Base-by-base conservation (phyloP, 2,113 vertebrate genomes). In the Pelodiscus sinensis region DNA sequence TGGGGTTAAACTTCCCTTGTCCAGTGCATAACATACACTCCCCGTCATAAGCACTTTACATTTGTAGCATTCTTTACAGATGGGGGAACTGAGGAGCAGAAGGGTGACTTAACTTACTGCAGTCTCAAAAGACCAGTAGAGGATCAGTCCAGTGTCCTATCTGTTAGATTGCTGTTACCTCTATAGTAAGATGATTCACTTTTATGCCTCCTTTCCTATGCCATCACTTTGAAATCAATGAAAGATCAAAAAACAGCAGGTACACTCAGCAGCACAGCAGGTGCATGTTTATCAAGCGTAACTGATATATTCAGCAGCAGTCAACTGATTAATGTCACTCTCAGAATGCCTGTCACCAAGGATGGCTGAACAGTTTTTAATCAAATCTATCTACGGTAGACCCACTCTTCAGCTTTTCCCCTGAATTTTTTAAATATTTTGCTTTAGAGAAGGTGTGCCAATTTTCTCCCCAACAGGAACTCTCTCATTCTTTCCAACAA, bases 171-270 rank as follows among this genome's bases (percentile, higher is more conserved):
- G 2, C 11, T 52, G 7, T 11, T 65, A 16, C 27, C 51, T 86
- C 21, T 18, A 57, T 35, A 93, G 91, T 92, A 96, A 95, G 56
- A 27, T 9, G 79, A 77, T 24, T 92, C 55, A 51, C 89, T 87
- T 77, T 81, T 94, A 57, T 83, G 65, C 79, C 89, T 82, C 85
- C 15, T 60, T 18, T 78, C 12, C 82, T 93, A 81, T 90, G 88
- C 82, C 90, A 82, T 94, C 87, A 80, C 35, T 92, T 87, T 62
- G 60, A 93, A 96, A 13, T 96, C 90, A 97, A 11, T 56, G 35
- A 83, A 94, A 94, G 87, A 86, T 65, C 73, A 95, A 86, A 95
- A 97, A 50, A 50, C 55, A 56, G 31, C 79, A 60, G 78, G 18
- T 94, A 84, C 52, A 81, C 51, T 84, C 73, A 92, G 21, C 10